Conservation (phyloP, 2,797 vertebrate genomes). For the Diplodus puntazzo region DNA sequence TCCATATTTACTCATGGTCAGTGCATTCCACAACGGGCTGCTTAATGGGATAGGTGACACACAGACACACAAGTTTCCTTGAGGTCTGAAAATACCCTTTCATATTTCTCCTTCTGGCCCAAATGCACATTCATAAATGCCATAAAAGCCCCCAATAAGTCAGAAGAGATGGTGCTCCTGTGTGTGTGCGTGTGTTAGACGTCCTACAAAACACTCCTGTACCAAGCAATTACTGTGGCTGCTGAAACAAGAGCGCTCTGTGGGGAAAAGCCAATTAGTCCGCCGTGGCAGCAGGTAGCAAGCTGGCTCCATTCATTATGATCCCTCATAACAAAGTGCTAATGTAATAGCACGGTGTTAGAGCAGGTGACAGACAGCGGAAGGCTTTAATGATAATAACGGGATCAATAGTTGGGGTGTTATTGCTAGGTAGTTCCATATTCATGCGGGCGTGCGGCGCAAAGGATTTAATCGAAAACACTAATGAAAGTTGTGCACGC, state of each 20-base stretch:
- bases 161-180: slow-evolving; percentile 48
- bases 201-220: slow-evolving; percentile 50
- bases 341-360: slow-evolving; percentile 60
- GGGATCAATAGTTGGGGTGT: slow-evolving; percentile 65
- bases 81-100: slow-evolving; percentile 69
- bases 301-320: slow-evolving; percentile 70
- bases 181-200: slow-evolving; percentile 20
- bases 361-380: slow-evolving; percentile 57
- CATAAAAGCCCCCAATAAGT: slow-evolving; percentile 71
- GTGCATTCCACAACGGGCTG: slow-evolving; percentile 51
- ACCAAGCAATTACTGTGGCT: slow-evolving; percentile 72
- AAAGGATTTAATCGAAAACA: slow-evolving; percentile 48
- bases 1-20: slow-evolving; percentile 75
- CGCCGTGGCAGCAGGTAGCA: slow-evolving; percentile 68
- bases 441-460: slow-evolving; percentile 24
- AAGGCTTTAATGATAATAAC: slow-evolving; percentile 69
- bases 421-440: slow-evolving; percentile 51
- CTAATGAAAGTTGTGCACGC: slow-evolving; percentile 46
- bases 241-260: slow-evolving; percentile 74
- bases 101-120: slow-evolving; percentile 57
- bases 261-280: slow-evolving; percentile 80
- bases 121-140: slow-evolving; percentile 71
- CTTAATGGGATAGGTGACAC: slow-evolving; percentile 64
- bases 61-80: slow-evolving; percentile 49
- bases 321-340: slow-evolving; percentile 64